Percentiles rank a stretch among this genome's conserved stretches.
phyloP scores from a whole-genome alignment of 53 echinoderm and acorn worm genomes.

The Antedon mediterranea region DNA sequence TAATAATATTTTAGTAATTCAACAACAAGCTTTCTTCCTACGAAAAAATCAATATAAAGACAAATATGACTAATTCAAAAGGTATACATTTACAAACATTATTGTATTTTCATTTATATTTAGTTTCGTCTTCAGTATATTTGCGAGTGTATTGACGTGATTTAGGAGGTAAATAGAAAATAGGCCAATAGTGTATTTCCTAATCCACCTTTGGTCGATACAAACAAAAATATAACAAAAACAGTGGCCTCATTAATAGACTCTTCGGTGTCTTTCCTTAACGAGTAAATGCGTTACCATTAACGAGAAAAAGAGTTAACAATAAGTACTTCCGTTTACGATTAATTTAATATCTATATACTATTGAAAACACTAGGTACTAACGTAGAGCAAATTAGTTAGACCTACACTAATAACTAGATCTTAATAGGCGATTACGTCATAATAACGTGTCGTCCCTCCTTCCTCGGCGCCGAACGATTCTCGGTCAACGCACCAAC shows the following conservation, averaged over 20 bases:
- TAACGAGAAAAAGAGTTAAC: not conserved
- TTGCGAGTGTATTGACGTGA: too few species aligned
- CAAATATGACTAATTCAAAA: too few species aligned
- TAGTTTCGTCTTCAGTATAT: too few species aligned
- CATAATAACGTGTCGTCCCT: not conserved
- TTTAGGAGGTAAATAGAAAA: too few species aligned
- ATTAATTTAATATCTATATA: not conserved
- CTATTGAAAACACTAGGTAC: not conserved
- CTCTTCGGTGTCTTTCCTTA: not conserved
- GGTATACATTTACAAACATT: too few species aligned
- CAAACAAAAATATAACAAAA: not conserved
- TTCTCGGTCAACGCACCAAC: not conserved
- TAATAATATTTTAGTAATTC: too few species aligned
- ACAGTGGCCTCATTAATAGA: not conserved
- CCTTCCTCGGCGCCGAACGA: not conserved
- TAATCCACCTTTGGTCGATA: not conserved
- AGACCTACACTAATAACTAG: not conserved
- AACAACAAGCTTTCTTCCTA: too few species aligned
- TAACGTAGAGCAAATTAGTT: not conserved
- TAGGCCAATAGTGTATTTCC: not conserved
- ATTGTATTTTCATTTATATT: too few species aligned
- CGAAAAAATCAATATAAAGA: too few species aligned
- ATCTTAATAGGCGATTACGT: not conserved
- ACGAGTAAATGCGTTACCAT: not conserved
- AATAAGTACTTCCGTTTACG: not conserved